These are phyloP conservation scores for Oscheius onirici DNA, from an alignment of 2,888 invertebrate genomes.

Conservation along the genomic window DNA sequence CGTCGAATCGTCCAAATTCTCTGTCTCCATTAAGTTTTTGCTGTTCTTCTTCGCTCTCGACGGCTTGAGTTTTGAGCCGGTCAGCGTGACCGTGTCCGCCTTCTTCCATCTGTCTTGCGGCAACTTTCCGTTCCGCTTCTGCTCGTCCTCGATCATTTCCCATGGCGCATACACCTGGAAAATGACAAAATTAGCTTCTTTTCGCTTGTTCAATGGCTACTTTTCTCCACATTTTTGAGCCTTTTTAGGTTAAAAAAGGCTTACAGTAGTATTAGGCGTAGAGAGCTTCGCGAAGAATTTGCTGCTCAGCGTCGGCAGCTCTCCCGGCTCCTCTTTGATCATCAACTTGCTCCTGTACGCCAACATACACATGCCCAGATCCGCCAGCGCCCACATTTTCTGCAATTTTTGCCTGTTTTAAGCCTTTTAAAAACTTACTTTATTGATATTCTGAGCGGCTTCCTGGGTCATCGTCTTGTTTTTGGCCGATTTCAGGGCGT, in stretches of 20 bases:
- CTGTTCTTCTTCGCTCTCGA: background rate
- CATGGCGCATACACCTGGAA: conserved; percentile 43
- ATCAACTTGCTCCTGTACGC: conserved; percentile 45
- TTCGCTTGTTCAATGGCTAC: conserved; percentile 10
- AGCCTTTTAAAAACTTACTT: background rate
- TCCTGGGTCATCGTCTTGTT: background rate
- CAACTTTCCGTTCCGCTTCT: conserved; percentile 39
- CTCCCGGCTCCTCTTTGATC: conserved; percentile 29
- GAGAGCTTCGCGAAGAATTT: conserved; percentile 13
- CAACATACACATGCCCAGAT: conserved; percentile 48
- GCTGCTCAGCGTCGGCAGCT: background rate
- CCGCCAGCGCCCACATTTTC: conserved; percentile 54
- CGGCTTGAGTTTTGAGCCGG: background rate
- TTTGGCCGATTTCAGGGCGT: conserved; percentile 22
- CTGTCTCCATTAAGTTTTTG: background rate
- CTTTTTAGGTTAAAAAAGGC: no score
- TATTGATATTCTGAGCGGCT: background rate
- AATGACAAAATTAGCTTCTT: background rate
- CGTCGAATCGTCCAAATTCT: no score
- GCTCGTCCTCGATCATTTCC: conserved; percentile 40
- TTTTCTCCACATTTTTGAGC: conserved; percentile 25
- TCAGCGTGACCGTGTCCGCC: background rate
- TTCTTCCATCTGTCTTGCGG: conserved; percentile 12
- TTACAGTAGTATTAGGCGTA: conserved; percentile 10
- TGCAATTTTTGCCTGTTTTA: conserved; percentile 11